Evolutionary conservation across 1,140 invertebrate species (phyloP).

Genomic region (Drosophila aff.): DNA sequence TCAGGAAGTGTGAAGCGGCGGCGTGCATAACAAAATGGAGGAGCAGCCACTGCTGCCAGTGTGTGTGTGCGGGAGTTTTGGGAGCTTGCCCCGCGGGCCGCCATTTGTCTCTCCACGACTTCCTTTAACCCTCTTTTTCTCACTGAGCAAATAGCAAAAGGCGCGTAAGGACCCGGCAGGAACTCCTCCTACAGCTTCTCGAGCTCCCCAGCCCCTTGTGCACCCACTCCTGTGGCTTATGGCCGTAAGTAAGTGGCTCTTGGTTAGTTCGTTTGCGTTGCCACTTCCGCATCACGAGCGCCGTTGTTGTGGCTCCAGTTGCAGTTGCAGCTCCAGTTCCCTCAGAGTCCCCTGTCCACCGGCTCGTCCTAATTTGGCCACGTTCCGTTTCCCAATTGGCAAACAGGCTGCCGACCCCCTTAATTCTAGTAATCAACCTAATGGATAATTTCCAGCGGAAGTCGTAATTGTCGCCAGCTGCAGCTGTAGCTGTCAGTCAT

Average conservation of each 20-base stretch:
- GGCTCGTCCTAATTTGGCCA: slow-evolving; percentile 70
- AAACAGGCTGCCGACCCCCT: slow-evolving; percentile 54
- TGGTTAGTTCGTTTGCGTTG: slow-evolving; percentile 79
- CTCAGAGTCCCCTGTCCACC: slow-evolving; percentile 55
- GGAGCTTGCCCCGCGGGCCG: slow-evolving; percentile 59
- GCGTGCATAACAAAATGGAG: slow-evolving; percentile 59
- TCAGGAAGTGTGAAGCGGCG: slow-evolving; percentile 79
- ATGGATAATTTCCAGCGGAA: slow-evolving; percentile 48
- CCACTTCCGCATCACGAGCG: slow-evolving; percentile 70
- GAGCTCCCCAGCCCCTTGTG: slow-evolving; percentile 1
- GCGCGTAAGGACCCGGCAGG: slow-evolving; percentile 62
- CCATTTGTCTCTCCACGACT: slow-evolving; percentile 54
- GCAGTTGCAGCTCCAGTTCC: slow-evolving; percentile 25
- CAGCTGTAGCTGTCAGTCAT: slow-evolving; percentile 31
- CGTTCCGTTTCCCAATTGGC: slow-evolving; percentile 70
- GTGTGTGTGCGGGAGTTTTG: slow-evolving; percentile 26
- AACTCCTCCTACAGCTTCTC: neutral
- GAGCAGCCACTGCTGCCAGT: slow-evolving; percentile 28
- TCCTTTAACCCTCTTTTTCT: slow-evolving; percentile 53
- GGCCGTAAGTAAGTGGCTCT: slow-evolving; percentile 82
- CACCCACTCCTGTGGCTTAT: slow-evolving; percentile 63
- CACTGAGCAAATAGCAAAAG: slow-evolving; percentile 80
- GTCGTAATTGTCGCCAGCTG: slow-evolving; percentile 35
- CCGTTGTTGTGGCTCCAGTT: slow-evolving; percentile 29
- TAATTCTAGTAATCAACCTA: slow-evolving; percentile 54